Base-by-base conservation (phyloP, 2,888 invertebrate species). In the Neuroscelio doddi region DNA sequence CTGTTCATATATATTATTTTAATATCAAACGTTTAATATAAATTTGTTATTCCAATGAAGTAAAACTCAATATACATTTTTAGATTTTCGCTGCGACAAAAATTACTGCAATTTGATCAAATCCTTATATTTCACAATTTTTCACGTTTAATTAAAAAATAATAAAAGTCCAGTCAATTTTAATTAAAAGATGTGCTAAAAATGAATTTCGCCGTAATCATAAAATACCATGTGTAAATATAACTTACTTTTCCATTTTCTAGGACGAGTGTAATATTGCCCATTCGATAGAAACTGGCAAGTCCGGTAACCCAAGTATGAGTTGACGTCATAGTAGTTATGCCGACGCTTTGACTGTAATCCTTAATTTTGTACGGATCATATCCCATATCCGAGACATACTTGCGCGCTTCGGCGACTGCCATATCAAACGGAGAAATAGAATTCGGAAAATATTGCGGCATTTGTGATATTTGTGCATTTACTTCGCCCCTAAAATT, bases 391-490 rank as follows among this genome's bases (percentile, higher is more conserved):
- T 86, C 80, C 1, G 88, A 85, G 0, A 95, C 91, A 76, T 90
- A 89, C 71, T 90, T 91, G 7, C 94, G 87, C 0, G 89, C 89
- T 76, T 93, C 92, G 0, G 92, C 90, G 32, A 96, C 89, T 1
- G 92, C 90, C 88, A 93, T 92, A 78, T 96, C 95, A 58, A 95
- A 86, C 0, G 95, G 95, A 9, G 94, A 91, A 72, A 95, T 92
- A 0, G 94, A 94, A 80, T 94, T 94, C 0, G 94, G 93, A 75
- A 95, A 91, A 56, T 89, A 90, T 75, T 92, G 90, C 9, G 92
- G 89, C 9, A 93, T 78, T 72, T 91, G 89, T 12, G 89, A 89
- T 17, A 95, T 87, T 79, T 93, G 90, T 9, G 89, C 87, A 79
- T 95, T 93, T 0, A 95, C 90, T 80, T 92, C 91, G 1, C 86